Percentiles rank a stretch among this genome's conserved stretches.
phyloP scores from a whole-genome alignment of 2,797 vertebrate species.

The Cuniculus paca region DNA sequence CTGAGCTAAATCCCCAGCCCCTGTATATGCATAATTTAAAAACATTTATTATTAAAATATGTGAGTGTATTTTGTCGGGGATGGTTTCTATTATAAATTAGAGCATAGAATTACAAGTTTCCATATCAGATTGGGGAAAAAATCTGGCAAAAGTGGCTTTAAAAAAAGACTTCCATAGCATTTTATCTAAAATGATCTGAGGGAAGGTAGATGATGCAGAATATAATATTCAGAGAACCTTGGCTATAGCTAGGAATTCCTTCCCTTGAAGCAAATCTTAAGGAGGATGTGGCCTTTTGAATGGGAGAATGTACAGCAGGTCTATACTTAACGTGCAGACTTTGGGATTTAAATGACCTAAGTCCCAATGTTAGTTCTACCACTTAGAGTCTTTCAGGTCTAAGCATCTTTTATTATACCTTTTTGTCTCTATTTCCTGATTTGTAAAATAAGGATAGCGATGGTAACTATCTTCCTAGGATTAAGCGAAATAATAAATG shows the following conservation, averaged over 20 bases:
- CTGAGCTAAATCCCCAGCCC: no score
- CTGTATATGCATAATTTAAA: constrained; percentile 3
- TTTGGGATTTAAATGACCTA: background rate
- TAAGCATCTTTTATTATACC: background rate
- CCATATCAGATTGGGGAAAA: background rate
- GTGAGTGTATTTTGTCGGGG: background rate
- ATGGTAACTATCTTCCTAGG: background rate
- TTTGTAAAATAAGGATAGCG: background rate
- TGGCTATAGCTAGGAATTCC: background rate
- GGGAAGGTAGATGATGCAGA: background rate
- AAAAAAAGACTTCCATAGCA: background rate
- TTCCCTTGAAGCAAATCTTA: background rate
- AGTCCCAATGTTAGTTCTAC: background rate
- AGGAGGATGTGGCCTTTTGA: background rate
- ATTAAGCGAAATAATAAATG: background rate
- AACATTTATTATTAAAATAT: constrained; percentile 5
- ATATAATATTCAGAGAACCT: background rate
- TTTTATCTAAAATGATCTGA: constrained; percentile 28
- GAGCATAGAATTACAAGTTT: background rate
- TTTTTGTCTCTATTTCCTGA: background rate
- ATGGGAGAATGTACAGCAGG: background rate
- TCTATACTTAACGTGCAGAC: background rate
- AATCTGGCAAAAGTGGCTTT: background rate
- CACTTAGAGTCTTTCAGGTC: background rate
- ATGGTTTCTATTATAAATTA: background rate